phyloP scores from a whole-genome alignment of 2,113 vertebrate genomes.

The Choloepus hoffmanni region DNA sequence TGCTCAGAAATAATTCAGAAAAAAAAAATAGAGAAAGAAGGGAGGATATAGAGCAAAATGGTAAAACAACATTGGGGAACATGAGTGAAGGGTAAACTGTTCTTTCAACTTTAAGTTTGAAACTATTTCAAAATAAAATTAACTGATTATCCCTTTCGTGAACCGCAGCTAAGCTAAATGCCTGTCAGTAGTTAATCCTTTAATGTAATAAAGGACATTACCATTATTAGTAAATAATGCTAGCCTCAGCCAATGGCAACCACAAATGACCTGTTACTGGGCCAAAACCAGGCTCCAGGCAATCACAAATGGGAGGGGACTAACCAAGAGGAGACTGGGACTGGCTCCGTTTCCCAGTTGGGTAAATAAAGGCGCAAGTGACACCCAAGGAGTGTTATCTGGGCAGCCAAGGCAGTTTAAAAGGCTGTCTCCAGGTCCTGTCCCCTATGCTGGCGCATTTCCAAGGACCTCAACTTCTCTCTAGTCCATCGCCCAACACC shows the following conservation, averaged over 20 bases:
- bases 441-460: background rate
- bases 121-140: constrained; percentile 11
- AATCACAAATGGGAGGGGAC: background rate
- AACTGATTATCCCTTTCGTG: background rate
- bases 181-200: background rate
- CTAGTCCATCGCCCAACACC: background rate
- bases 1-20: no score
- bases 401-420: background rate
- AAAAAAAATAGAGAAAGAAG: background rate
- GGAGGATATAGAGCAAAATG: background rate
- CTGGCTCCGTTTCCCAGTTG: background rate
- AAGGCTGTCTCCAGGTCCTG: background rate
- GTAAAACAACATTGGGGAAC: background rate
- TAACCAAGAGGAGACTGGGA: background rate
- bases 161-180: background rate
- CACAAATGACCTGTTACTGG: background rate
- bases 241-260: background rate
- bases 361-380: background rate
- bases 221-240: background rate
- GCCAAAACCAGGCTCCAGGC: background rate
- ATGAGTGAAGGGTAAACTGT: background rate
- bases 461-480: background rate
- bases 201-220: background rate
- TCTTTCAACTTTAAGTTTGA: constrained; percentile 31
- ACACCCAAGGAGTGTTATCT: background rate